Percentiles rank a stretch among this genome's conserved stretches.
phyloP scores from a whole-genome alignment of 2,888 invertebrate species.

The Agrochola circellaris region DNA sequence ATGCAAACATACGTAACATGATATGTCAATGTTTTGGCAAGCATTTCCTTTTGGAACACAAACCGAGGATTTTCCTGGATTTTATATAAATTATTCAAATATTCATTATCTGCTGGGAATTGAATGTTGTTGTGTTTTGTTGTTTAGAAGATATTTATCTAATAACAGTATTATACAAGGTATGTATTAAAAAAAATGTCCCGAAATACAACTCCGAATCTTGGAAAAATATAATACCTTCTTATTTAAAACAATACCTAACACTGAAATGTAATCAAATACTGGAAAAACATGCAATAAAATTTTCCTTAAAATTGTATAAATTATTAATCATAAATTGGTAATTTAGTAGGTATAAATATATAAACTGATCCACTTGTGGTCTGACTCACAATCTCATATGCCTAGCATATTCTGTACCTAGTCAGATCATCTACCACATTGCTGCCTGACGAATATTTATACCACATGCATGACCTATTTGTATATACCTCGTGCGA shows the following conservation, averaged over 20 bases:
- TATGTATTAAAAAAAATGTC: background rate
- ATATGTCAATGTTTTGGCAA: constrained; percentile 46
- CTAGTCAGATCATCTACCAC: background rate
- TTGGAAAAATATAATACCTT: background rate
- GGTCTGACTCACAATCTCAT: background rate
- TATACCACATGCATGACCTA: background rate
- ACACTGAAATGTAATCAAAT: background rate
- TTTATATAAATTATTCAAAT: constrained; percentile 34
- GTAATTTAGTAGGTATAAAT: background rate
- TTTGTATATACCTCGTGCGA: background rate
- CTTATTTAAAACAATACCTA: background rate
- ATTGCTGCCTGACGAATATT: background rate
- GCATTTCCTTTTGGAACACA: constrained; percentile 33
- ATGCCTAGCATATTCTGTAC: background rate
- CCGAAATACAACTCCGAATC: background rate
- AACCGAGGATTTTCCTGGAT: constrained; percentile 32
- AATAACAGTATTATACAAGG: background rate
- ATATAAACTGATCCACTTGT: background rate
- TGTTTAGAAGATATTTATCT: background rate
- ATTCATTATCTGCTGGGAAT: constrained; percentile 18
- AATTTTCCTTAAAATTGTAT: background rate
- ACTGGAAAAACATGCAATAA: background rate
- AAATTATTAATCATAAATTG: background rate
- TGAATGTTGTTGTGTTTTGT: constrained; percentile 21
- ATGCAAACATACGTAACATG: constrained; percentile 27